phyloP scores from a whole-genome alignment of 2,888 invertebrate genomes.

The Neoitamus cyanurus region DNA sequence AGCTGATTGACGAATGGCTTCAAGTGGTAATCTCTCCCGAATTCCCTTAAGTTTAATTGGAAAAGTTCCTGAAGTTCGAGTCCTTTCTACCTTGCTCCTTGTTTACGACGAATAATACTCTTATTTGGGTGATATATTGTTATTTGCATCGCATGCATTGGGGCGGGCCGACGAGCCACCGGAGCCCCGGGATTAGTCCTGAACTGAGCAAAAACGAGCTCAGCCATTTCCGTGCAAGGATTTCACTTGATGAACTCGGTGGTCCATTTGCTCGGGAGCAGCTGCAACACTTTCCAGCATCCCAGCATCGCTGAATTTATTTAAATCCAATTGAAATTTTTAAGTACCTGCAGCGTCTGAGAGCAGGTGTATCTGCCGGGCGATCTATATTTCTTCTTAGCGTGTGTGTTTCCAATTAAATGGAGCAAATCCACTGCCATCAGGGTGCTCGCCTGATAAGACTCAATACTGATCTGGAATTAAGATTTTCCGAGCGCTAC shows the following conservation, averaged over 20 bases:
- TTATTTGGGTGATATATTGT: neutral
- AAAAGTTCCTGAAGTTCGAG: conserved; percentile 29
- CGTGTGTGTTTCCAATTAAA: neutral
- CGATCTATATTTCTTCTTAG: neutral
- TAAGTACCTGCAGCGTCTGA: neutral
- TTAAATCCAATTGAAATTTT: neutral
- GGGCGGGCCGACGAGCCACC: neutral
- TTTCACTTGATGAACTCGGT: neutral
- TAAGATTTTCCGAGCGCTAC: neutral
- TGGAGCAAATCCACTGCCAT: neutral
- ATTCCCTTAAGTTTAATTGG: conserved; percentile 43
- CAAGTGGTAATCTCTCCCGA: conserved; percentile 40
- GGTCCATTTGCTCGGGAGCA: neutral
- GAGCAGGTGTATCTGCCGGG: neutral
- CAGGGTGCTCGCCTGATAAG: neutral
- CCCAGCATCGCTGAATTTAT: neutral
- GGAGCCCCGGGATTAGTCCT: neutral
- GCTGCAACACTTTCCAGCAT: neutral
- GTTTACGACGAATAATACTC: neutral
- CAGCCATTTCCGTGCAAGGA: neutral
- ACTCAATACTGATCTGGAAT: neutral
- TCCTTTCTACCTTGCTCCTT: conserved; percentile 2
- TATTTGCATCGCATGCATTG: conserved; percentile 22
- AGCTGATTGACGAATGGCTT: conserved; percentile 46
- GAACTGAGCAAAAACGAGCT: neutral